These are phyloP conservation scores for Benitochromis conjunctus DNA, from an alignment of 2,113 vertebrate species.

Conservation along the genomic window DNA sequence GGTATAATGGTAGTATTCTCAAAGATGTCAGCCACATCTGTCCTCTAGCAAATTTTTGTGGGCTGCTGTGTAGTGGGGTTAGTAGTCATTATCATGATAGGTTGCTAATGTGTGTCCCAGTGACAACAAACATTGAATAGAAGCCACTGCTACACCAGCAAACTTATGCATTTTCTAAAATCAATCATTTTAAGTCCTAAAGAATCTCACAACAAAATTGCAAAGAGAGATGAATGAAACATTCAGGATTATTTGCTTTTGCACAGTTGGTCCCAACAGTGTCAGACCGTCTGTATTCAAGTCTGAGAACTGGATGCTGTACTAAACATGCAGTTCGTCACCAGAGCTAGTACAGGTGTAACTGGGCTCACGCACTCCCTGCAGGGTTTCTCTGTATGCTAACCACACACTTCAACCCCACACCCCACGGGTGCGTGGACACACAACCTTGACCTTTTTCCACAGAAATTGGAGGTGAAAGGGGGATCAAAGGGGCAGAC, in stretches of 20 bases:
- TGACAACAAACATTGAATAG: background rate
- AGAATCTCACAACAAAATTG: background rate
- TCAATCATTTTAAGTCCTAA: background rate
- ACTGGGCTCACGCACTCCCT: background rate
- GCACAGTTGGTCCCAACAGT: background rate
- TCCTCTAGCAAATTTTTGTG: conserved; percentile 4
- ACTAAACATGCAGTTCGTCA: background rate
- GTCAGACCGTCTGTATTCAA: background rate
- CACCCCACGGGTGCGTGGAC: background rate
- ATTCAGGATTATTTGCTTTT: background rate
- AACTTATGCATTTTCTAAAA: background rate
- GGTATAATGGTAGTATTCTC: background rate
- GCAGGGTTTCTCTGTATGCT: conserved; percentile 24
- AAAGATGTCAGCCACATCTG: conserved; percentile 27
- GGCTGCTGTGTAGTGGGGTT: background rate
- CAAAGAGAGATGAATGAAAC: background rate
- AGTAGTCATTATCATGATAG: conserved; percentile 3
- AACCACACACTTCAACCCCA: conserved; percentile 12
- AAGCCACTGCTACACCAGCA: background rate
- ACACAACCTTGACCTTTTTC: conserved; percentile 70
- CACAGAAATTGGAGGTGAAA: conserved; percentile 22
- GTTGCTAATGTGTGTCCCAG: background rate
- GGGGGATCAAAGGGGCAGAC: background rate
- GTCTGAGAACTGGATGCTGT: background rate
- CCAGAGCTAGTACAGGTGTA: conserved; percentile 22